Conservation (phyloP, 2,888 invertebrate species). For the Halictus quadricinctus region DNA sequence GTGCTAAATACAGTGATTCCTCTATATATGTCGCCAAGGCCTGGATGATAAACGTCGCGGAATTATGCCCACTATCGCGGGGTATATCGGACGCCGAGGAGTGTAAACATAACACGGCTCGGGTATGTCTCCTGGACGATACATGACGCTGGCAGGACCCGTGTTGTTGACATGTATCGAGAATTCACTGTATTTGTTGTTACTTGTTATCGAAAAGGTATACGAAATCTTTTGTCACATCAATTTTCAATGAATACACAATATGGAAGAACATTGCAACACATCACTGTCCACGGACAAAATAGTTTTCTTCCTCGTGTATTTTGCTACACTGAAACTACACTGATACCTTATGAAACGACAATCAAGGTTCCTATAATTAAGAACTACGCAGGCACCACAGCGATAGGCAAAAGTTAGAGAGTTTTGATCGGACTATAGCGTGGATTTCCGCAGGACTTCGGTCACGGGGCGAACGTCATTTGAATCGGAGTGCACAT, state of each 20-base stretch:
- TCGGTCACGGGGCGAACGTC: background rate
- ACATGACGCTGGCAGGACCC: too few relatives aligned
- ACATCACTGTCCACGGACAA: background rate
- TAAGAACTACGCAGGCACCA: background rate
- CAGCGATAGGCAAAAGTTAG: background rate
- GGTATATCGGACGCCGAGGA: too few relatives aligned
- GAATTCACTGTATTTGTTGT: background rate
- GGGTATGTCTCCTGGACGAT: too few relatives aligned
- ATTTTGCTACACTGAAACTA: background rate
- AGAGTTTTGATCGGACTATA: background rate
- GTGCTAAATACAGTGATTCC: background rate
- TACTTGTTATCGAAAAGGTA: background rate
- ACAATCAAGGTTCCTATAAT: slow-evolving; percentile 1
- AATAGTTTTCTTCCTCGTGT: background rate
- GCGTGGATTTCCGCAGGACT: slow-evolving; percentile 11
- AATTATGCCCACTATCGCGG: too few relatives aligned
- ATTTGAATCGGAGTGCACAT: background rate
- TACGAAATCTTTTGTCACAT: background rate
- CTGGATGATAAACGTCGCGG: too few relatives aligned
- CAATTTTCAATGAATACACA: background rate
- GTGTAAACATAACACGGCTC: too few relatives aligned
- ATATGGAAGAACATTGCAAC: background rate
- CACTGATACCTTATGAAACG: background rate
- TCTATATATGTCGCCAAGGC: too few relatives aligned
- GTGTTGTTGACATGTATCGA: too few relatives aligned